Base-by-base conservation (phyloP, 2,888 invertebrate species). In the Leptogaster cylindrica region DNA sequence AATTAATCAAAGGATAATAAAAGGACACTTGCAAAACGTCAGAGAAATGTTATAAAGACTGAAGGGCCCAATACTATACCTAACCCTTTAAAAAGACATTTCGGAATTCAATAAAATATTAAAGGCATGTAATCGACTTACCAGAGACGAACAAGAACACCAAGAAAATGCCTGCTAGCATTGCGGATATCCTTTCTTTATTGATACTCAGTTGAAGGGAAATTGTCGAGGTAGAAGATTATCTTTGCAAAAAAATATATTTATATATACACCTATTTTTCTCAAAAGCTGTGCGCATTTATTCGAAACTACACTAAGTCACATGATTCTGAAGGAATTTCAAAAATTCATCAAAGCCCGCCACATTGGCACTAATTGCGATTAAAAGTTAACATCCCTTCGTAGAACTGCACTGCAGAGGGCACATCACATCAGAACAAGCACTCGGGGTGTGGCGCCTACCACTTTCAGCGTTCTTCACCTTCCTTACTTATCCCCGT, bases 11-110 rank as follows among this genome's bases (percentile, higher is more conserved):
- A n/a, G n/a, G n/a, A n/a, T 61, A 61, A 61, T 44, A 61, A 44
- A 27, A 18, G 12, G 27, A 44, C 61, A 61, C 58, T 16, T 61
- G 41, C 28, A 41, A 36, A 58, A 20, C 12, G 41, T 25, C n/a
- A n/a, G n/a, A n/a, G n/a, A n/a, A n/a, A 44, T 44, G 44, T 25
- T 41, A 41, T 10, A 12, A 8, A 2, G 41, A 51, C 20, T 31
- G 61, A 8, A 14, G 31, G 33, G 36, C 55, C 16, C 16, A 25
- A 41, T 61, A n/a, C 61, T 61, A n/a, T n/a, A 61, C 61, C 44
- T 61, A 61, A 61, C 61, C 61, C 61, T 44, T 44, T 61, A 44
- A 44, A 44, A 61, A 61, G 61, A 44, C 61, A 61, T 61, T 61
- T 44, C 41, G 44, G 44, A 61, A 44, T 61, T n/a, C 31, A 28